A percentile compares a stretch with the other conserved stretches of the same genome.
Conservation (phyloP, 2,888 invertebrate genomes). For the Sinelater perroti region DNA sequence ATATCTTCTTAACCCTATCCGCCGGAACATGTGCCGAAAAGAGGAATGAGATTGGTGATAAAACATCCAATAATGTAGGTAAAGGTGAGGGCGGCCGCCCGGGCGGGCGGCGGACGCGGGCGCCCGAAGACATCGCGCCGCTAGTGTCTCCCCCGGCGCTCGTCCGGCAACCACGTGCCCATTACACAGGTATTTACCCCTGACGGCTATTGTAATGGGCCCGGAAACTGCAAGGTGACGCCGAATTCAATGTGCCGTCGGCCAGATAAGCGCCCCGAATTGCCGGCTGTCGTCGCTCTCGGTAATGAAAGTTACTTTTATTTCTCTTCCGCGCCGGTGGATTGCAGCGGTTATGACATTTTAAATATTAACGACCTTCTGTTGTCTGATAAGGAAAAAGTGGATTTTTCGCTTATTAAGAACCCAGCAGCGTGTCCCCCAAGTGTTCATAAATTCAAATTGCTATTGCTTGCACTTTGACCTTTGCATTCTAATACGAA, state of each 20-base stretch:
- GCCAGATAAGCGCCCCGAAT: constrained; percentile 26
- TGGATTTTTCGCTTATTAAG: too few species aligned
- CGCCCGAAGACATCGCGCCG: constrained; percentile 37
- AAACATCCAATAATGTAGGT: constrained; percentile 51
- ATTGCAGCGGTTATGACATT: background rate
- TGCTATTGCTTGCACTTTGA: too few species aligned
- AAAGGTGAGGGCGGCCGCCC: too few species aligned
- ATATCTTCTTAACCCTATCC: constrained; percentile 52
- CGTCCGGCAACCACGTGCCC: constrained; percentile 56
- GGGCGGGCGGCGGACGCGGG: constrained; percentile 40
- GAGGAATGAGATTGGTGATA: constrained; percentile 53
- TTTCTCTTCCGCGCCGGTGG: background rate
- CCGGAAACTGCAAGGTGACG: constrained; percentile 51
- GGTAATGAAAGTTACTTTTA: constrained; percentile 4
- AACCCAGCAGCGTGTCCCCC: too few species aligned
- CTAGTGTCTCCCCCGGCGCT: constrained; percentile 53
- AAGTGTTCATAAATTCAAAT: too few species aligned
- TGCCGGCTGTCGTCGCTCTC: background rate
- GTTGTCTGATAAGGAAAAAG: too few species aligned
- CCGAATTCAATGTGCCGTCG: constrained; percentile 28
- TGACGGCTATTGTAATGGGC: constrained; percentile 53
- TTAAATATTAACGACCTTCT: too few species aligned
- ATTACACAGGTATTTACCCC: constrained; percentile 56
- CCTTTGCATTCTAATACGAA: too few species aligned
- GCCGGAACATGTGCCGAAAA: constrained; percentile 48